phyloP scores from a whole-genome alignment of 2,888 invertebrate species.

The Itoplectis maculator region DNA sequence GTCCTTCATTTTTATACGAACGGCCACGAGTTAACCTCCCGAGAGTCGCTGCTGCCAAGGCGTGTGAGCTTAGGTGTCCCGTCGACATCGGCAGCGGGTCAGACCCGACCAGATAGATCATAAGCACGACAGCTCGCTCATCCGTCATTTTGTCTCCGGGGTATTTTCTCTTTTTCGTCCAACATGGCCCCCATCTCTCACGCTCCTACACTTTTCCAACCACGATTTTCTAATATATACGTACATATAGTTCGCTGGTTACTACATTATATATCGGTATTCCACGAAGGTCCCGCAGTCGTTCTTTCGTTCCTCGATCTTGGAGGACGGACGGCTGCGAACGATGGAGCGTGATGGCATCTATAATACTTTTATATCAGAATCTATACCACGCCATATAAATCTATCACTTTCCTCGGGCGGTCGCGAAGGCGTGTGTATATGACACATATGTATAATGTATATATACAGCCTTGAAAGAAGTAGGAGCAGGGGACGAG shows the following conservation, averaged over 20 bases:
- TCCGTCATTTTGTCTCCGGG: constrained; percentile 74
- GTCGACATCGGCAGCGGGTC: constrained; percentile 18
- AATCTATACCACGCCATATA: constrained; percentile 76
- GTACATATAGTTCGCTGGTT: constrained; percentile 31
- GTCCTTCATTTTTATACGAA: constrained; percentile 10
- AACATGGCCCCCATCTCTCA: constrained; percentile 27
- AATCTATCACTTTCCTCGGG: constrained; percentile 78
- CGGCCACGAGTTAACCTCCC: constrained; percentile 20
- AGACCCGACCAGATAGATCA: constrained; percentile 69
- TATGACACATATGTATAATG: not conserved
- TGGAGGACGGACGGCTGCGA: constrained; percentile 14
- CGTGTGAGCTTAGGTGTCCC: constrained; percentile 8
- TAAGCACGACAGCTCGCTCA: constrained; percentile 73
- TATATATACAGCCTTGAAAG: constrained; percentile 19
- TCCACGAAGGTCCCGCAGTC: constrained; percentile 13
- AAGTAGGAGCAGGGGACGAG: constrained; percentile 22
- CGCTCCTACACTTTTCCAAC: constrained; percentile 51
- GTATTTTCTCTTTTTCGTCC: constrained; percentile 62
- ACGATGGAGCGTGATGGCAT: constrained; percentile 58
- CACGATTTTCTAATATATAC: constrained; percentile 42
- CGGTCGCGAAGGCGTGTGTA: constrained; percentile 54
- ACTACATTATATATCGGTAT: constrained; percentile 27
- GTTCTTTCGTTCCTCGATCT: constrained; percentile 34
- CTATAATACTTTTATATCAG: constrained; percentile 78
- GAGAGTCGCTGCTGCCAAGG: not conserved